Evolutionary conservation across 1,140 invertebrate genomes (phyloP).

Genomic region (Heliconius nattereri): DNA sequence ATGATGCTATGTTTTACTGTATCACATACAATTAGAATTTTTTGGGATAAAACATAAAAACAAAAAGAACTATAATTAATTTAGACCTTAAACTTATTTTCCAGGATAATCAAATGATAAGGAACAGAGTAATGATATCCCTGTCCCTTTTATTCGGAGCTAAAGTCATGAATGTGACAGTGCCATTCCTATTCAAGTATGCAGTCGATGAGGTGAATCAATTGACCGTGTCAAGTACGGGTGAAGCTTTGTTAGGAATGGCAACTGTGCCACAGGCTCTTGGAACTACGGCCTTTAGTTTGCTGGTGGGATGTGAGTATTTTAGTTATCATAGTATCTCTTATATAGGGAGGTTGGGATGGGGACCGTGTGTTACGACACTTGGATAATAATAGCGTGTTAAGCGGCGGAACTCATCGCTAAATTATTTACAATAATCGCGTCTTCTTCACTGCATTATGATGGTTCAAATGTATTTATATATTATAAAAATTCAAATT

Average conservation of each 20-base stretch:
- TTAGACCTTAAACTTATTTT: slow-evolving; percentile 21
- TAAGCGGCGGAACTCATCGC: too few species aligned
- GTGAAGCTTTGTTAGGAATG: slow-evolving; percentile 83
- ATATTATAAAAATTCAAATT: too few species aligned
- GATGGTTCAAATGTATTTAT: too few species aligned
- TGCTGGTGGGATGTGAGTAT: slow-evolving; percentile 94
- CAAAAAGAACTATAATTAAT: not conserved
- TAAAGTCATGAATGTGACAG: slow-evolving; percentile 94
- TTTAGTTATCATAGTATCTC: too few species aligned
- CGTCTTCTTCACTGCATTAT: too few species aligned
- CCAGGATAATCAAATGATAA: slow-evolving; percentile 90
- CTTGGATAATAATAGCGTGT: too few species aligned
- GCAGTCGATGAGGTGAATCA: slow-evolving; percentile 94
- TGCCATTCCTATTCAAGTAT: slow-evolving; percentile 99
- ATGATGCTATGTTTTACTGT: too few species aligned
- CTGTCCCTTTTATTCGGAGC: slow-evolving; percentile 90
- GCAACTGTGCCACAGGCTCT: slow-evolving; percentile 87
- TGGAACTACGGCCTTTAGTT: slow-evolving; percentile 87
- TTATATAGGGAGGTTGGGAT: too few species aligned
- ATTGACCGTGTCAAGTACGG: slow-evolving; percentile 63
- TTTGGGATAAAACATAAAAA: too few species aligned
- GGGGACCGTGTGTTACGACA: too few species aligned
- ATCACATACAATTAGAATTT: too few species aligned
- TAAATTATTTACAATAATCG: too few species aligned
- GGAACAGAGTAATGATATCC: slow-evolving; percentile 92